Base-by-base conservation (phyloP, 2,113 vertebrate genomes). In the Urocynchramus pylzowi region DNA sequence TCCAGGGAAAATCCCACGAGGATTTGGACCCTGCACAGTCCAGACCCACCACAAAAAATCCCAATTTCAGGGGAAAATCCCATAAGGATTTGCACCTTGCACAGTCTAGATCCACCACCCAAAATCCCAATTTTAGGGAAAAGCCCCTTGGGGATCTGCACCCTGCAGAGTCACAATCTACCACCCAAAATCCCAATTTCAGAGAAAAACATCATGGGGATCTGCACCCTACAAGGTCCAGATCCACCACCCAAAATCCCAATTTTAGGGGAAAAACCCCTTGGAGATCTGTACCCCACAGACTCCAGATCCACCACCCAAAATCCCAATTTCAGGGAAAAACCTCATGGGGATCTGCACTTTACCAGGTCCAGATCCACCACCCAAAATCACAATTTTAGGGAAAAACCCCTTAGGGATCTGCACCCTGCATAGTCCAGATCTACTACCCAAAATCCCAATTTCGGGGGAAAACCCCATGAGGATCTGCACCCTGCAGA, bases 351-450 rank as follows among this genome's bases (percentile, higher is more conserved):
- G 30, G 16, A 24, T 45, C 6, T 45, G 11, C 4, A 45, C 16
- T 10, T 17, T n/a, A 5, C 39, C 27, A 0, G 0, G 2, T 15
- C 16, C 39, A n/a, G 39, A n/a, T 2, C 6, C 11, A 3, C 6
- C 11, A 45, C 5, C 9, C 9, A 30, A 47, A 14, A 76, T 47
- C 54, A n/a, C 42, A 60, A 7, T 24, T 60, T 39, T 1, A 28
- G 19, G 52, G 26, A 2, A 3, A 61, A 61, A 4, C 0, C 3
- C 3, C 20, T 5, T 35, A 8, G 2, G 10, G 8, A 23, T 57
- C 3, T 59, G 19, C 1, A 35, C 4, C 4, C 13, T 9, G 1
- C 14, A 17, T 0, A 0, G 28, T 30, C 33, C 20, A 30, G 26
- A 37, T 1, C 11, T 20, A 6, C 6, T 16, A n/a, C 2, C 5